These are phyloP conservation scores for Ariolimax columbianus DNA, from an alignment of 2,888 invertebrate genomes.

Conservation along the genomic window DNA sequence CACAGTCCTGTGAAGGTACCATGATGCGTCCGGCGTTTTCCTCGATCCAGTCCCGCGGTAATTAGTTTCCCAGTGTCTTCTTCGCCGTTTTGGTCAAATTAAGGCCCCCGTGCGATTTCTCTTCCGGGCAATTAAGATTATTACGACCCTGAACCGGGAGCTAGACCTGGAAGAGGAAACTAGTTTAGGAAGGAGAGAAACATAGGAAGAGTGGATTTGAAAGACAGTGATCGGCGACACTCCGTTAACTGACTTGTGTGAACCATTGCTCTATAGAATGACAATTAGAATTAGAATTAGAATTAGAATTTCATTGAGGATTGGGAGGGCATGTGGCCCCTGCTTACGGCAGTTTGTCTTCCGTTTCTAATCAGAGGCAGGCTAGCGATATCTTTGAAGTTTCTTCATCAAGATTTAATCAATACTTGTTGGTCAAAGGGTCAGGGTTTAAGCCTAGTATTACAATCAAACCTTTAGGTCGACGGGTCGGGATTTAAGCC, in stretches of 20 bases:
- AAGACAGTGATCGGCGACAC: not conserved
- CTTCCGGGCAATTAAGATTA: constrained; percentile 32
- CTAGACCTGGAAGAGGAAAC: not conserved
- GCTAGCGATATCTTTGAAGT: not conserved
- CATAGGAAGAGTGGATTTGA: not conserved
- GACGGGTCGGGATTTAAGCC: too few relatives aligned
- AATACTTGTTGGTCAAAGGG: too few relatives aligned
- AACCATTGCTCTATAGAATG: not conserved
- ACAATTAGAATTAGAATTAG: not conserved
- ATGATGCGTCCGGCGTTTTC: not conserved
- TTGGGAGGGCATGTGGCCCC: not conserved
- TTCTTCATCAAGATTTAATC: not conserved
- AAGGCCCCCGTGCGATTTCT: constrained; percentile 31
- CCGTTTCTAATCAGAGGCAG: not conserved
- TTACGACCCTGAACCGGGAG: constrained; percentile 27
- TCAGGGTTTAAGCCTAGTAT: too few relatives aligned
- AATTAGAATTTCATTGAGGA: too few relatives aligned
- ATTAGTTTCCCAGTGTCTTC: constrained; percentile 37
- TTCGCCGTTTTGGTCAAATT: constrained; percentile 28
- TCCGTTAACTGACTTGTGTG: not conserved
- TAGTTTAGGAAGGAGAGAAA: not conserved
- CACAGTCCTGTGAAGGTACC: not conserved
- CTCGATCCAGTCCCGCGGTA: constrained; percentile 11
- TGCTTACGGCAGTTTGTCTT: not conserved
- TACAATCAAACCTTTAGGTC: too few relatives aligned